These are phyloP conservation scores for Apis laboriosa DNA, from an alignment of 1,140 invertebrate species.

Conservation along the genomic window DNA sequence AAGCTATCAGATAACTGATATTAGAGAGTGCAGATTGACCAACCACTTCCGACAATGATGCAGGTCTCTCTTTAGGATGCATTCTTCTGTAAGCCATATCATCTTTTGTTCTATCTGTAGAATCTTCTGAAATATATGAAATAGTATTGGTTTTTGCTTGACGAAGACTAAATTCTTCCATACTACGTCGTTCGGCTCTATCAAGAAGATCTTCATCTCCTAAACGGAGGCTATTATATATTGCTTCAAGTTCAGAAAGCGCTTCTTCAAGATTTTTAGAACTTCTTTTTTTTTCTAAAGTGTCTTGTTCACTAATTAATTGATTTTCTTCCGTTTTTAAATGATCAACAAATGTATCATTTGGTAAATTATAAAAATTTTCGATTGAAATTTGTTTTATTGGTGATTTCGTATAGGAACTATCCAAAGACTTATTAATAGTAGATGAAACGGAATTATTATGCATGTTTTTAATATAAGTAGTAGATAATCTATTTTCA, in stretches of 20 bases:
- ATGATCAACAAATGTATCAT: neutral
- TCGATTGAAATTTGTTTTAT: neutral
- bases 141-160: slow-evolving; percentile 24
- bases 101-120: slow-evolving; percentile 86
- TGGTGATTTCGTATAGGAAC: slow-evolving; percentile 18
- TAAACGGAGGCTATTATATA: slow-evolving; percentile 91
- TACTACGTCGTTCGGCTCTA: slow-evolving; percentile 87
- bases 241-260: slow-evolving; percentile 92
- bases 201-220: slow-evolving; percentile 91
- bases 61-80: slow-evolving; percentile 82
- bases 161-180: slow-evolving; percentile 75
- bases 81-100: slow-evolving; percentile 90
- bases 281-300: slow-evolving; percentile 80
- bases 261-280: slow-evolving; percentile 92
- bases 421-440: neutral
- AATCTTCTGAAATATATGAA: slow-evolving; percentile 28
- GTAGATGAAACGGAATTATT: slow-evolving; percentile 12
- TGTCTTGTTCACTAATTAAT: slow-evolving; percentile 70
- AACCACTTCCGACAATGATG: slow-evolving; percentile 78
- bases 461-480: slow-evolving; percentile 41
- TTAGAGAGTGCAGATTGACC: slow-evolving; percentile 83
- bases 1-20: slow-evolving; percentile 88
- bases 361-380: neutral
- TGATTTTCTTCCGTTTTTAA: neutral
- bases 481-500: slow-evolving; percentile 22